These are phyloP conservation scores for Anolis sagrei DNA, from an alignment of 2,113 vertebrate genomes.

Conservation along the genomic window DNA sequence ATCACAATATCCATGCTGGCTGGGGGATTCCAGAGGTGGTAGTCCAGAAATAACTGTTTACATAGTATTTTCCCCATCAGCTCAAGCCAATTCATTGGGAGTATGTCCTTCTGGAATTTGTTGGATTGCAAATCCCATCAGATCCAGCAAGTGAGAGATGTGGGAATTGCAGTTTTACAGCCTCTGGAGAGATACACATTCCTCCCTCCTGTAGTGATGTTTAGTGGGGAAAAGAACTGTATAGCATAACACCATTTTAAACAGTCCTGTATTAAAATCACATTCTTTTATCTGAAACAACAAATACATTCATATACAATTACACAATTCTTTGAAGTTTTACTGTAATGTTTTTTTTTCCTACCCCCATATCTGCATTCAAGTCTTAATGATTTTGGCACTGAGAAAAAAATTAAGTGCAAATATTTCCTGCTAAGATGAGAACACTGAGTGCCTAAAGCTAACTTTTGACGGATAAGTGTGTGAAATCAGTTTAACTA, in stretches of 20 bases:
- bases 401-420: neutral
- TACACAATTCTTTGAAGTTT: neutral
- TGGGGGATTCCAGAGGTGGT: too few relatives aligned
- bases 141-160: neutral
- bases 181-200: neutral
- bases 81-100: too few relatives aligned
- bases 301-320: neutral
- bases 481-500: neutral
- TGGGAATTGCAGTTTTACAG: neutral
- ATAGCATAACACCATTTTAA: neutral
- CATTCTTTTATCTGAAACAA: neutral
- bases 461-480: neutral
- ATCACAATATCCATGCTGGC: too few relatives aligned
- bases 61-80: too few relatives aligned
- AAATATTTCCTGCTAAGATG: neutral
- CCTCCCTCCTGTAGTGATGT: neutral
- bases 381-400: neutral
- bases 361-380: neutral
- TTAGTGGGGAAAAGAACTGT: neutral
- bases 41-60: too few relatives aligned
- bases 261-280: neutral
- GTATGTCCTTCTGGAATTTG: too few relatives aligned
- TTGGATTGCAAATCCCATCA: neutral
- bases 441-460: neutral
- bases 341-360: neutral